These are phyloP conservation scores for Ormyrus thymus DNA, from an alignment of 2,888 invertebrate genomes.

Conservation along the genomic window DNA sequence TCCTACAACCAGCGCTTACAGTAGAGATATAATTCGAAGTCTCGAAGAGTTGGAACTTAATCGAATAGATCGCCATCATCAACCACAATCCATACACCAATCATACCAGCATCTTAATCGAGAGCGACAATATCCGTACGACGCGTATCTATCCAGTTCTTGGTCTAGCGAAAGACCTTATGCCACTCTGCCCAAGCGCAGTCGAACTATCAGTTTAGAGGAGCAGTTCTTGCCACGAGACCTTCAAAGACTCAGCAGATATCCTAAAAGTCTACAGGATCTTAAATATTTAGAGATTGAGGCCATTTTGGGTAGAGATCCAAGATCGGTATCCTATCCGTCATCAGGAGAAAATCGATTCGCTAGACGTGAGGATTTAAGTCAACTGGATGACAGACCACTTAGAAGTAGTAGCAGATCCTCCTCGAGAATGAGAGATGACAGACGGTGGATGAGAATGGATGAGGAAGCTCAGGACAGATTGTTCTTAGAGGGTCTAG, in stretches of 20 bases:
- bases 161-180: constrained; percentile 59
- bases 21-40: constrained; percentile 52
- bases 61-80: constrained; percentile 27
- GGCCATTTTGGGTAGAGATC: constrained; percentile 66
- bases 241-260: constrained; percentile 60
- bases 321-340: constrained; percentile 45
- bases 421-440: not conserved
- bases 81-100: not conserved
- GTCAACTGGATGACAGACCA: constrained; percentile 6
- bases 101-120: constrained; percentile 34
- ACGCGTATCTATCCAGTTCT: constrained; percentile 26
- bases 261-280: constrained; percentile 69
- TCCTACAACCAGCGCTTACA: constrained; percentile 30
- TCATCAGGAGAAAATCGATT: not conserved
- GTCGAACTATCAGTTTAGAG: constrained; percentile 62
- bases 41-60: constrained; percentile 54
- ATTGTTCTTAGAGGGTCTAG: constrained; percentile 29
- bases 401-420: not conserved
- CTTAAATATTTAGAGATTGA: constrained; percentile 70
- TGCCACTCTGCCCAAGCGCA: constrained; percentile 66
- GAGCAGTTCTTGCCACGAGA: constrained; percentile 61
- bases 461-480: constrained; percentile 13
- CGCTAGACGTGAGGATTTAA: not conserved
- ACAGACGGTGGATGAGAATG: not conserved
- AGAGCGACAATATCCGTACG: constrained; percentile 8